phyloP scores from a whole-genome alignment of 2,113 vertebrate species.

The Caracal caracal region DNA sequence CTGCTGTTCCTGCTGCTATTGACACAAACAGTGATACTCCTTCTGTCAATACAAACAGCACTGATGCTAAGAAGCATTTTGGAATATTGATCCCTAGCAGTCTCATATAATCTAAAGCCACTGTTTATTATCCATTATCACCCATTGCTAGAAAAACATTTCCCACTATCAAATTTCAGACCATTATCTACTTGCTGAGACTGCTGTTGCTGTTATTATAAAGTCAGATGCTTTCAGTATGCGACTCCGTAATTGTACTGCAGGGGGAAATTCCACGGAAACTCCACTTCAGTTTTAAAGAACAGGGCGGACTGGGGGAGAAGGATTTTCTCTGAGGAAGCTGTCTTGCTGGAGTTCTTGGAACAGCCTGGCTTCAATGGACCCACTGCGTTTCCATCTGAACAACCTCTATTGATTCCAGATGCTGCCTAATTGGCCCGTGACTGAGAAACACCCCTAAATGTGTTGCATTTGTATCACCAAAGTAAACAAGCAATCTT shows the following conservation, averaged over 20 bases:
- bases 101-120: neutral
- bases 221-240: constrained; percentile 20
- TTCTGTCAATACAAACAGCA: constrained; percentile 52
- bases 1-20: neutral
- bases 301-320: neutral
- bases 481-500: constrained; percentile 56
- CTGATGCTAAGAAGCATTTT: constrained; percentile 13
- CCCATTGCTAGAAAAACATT: constrained; percentile 59
- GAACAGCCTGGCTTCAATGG: constrained; percentile 3
- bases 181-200: constrained; percentile 66
- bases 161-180: constrained; percentile 55
- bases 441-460: neutral
- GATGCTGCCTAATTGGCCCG: constrained; percentile 42
- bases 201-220: constrained; percentile 44
- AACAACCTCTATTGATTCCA: constrained; percentile 41
- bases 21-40: neutral
- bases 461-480: constrained; percentile 1
- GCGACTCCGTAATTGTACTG: constrained; percentile 13
- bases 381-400: neutral
- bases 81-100: constrained; percentile 64
- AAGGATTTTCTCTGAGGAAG: constrained; percentile 48
- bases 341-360: neutral
- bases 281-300: neutral
- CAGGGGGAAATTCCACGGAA: constrained; percentile 32
- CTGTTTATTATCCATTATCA: constrained; percentile 47